phyloP scores from a whole-genome alignment of 2,888 invertebrate species.

The Dryococelus australis region DNA sequence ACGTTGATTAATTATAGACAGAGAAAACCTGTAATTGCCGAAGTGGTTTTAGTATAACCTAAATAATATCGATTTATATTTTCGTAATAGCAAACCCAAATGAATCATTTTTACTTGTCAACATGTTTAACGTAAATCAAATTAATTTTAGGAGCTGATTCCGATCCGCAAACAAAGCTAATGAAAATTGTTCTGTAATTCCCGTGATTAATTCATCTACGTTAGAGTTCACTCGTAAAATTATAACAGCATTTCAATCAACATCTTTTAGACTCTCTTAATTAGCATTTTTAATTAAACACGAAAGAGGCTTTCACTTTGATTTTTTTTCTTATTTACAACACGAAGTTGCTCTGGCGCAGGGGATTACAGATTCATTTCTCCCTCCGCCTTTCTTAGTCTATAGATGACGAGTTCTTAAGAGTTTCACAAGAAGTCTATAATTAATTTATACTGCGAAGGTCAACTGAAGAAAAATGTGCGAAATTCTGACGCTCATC shows the following conservation, averaged over 20 bases:
- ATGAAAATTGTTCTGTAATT: neutral
- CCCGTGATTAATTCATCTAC: neutral
- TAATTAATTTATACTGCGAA: neutral
- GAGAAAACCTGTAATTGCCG: too few species aligned
- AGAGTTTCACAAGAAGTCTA: neutral
- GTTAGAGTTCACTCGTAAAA: neutral
- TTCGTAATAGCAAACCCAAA: too few species aligned
- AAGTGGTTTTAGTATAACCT: too few species aligned
- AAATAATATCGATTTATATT: too few species aligned
- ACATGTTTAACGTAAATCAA: too few species aligned
- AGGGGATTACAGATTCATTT: neutral
- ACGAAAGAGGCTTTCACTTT: neutral
- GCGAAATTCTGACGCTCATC: neutral
- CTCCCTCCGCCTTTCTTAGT: neutral
- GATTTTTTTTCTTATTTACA: neutral
- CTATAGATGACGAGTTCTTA: neutral
- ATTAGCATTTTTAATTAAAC: neutral
- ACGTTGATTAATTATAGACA: too few species aligned
- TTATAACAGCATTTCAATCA: neutral
- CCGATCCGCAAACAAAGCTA: neutral
- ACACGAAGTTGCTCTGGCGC: neutral
- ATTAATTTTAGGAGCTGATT: neutral
- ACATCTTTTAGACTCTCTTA: neutral
- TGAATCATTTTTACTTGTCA: too few species aligned
- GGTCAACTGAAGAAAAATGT: neutral